Base-by-base conservation (phyloP, 2,113 vertebrate species). In the Cyphomyrus plagiostoma region DNA sequence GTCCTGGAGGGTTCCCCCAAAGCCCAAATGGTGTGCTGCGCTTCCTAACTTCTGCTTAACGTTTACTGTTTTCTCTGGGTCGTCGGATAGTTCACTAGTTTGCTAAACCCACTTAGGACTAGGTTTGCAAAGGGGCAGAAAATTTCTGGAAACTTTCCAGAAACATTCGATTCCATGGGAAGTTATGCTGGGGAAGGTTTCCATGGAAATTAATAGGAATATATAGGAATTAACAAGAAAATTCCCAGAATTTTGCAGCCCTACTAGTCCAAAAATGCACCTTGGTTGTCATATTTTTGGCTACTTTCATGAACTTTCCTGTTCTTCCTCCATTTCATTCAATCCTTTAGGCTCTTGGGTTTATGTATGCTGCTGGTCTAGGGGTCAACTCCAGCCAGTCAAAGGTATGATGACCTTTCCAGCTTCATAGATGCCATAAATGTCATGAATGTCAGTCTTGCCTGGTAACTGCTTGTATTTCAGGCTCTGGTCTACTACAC, bases 361-460 rank as follows among this genome's bases (percentile, higher is more conserved):
- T 99, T 95, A 94, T 99, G 0, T 99, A 99, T 88, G 98, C 98
- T 45, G 98, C 98, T 91, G 98, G 98, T 88, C 96, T 99, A 77
- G 98, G 97, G 89, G 97, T 99, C 80, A 98, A 99, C 94, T 99
- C 98, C 13, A 99, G 98, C 95, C 98, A 99, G 95, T 98, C 98
- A 46, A 99, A 99, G 97, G 98, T 99, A 97, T 2, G 15, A 42
- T 1, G 70, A 62, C n/a, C 7, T n/a, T 89, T 5, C 70, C 13
- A 11, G 77, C 19, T 90, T 3, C 6, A 30, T 89, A 8, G 74
- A 19, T 21, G 88, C 26, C 45, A 35, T 21, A 10, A 23, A 86
- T 6, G 89, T 42, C 9, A 62, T 74, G 26, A 66, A 74, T 11
- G 2, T 66, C n/a, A 21, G 53, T 8, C 4, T 13, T 42, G 21